phyloP scores from a whole-genome alignment of 2,888 invertebrate species.

The Gortyna flavago region DNA sequence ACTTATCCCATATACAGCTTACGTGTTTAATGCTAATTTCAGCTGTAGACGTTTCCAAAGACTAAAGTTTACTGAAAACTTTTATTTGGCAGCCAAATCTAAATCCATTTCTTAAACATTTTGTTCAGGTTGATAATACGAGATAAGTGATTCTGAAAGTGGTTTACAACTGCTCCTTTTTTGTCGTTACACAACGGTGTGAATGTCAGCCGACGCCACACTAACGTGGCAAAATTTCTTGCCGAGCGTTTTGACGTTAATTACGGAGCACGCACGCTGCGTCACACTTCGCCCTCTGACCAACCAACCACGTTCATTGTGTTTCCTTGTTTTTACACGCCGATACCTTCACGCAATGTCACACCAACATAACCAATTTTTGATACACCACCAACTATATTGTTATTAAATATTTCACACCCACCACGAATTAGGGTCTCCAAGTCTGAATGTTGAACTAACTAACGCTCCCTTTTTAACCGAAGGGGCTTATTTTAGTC shows the following conservation, averaged over 20 bases:
- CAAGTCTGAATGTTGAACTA: not conserved
- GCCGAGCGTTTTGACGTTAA: slow-evolving; percentile 59
- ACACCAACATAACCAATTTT: slow-evolving; percentile 37
- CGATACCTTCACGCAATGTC: slow-evolving; percentile 65
- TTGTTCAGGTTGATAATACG: not conserved
- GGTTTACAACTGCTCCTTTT: not conserved
- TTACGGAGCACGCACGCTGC: slow-evolving; percentile 57
- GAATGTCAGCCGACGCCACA: slow-evolving; percentile 36
- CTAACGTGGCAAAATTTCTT: slow-evolving; percentile 56
- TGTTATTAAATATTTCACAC: slow-evolving; percentile 31
- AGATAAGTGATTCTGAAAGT: not conserved
- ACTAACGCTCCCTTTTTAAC: not conserved
- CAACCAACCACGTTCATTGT: slow-evolving; percentile 60
- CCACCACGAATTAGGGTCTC: slow-evolving; percentile 7
- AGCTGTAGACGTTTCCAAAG: slow-evolving; percentile 3
- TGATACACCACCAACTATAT: slow-evolving; percentile 27
- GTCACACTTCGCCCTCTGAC: slow-evolving; percentile 57
- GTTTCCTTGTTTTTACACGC: slow-evolving; percentile 67
- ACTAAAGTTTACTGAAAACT: not conserved
- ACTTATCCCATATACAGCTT: not conserved
- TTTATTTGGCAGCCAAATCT: not conserved
- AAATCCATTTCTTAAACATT: not conserved
- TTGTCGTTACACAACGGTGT: slow-evolving; percentile 37
- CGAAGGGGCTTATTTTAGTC: not conserved
- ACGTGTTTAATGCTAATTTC: not conserved